Evolutionary conservation across 1,140 invertebrate genomes (phyloP), one percentile per base, ranked within the genome.

Genomic region (Liolophura sinensis): DNA sequence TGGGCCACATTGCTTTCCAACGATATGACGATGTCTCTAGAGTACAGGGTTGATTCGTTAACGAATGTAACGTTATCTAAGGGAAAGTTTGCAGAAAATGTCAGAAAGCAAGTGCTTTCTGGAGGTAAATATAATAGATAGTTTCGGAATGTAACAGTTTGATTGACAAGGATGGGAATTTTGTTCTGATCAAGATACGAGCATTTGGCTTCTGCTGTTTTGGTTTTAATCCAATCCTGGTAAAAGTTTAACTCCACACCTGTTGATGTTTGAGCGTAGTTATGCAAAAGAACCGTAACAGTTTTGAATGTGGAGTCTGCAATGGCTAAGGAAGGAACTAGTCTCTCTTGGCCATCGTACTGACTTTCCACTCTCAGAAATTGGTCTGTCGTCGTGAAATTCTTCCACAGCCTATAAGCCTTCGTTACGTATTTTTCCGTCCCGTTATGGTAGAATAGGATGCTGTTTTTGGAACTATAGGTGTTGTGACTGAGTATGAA

Each of bases 391-490:
- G 57, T 50, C 25, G 9, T 15, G n/a, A 65, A 27, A 59, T 57
- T 27, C 12, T 52, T 52, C 64, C 64, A 65, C 57, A 65, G 59
- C 46, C 27, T 6, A 22, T 59, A 65, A 25, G 64, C 64, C 24
- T 59, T 59, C 16, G 64, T 49, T 27, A 54, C 64, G 46, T 57
- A 27, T 27, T 22, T 40, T 7, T 24, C 15, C 20, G 18, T 65
- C 40, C 64, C 64, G 27, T 65, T 56, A 12, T 25, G 18, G 20
- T 65, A n/a, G 51, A 65, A 65, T 7, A 65, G 31, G 47, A 54
- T 65, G n/a, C 50, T 9, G 31, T 40, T 40, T 40, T 40, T 9
- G 31, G 9, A 40, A 40, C 18, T 14, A 55, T 18, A 59, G n/a
- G 20, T 46, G 6, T 40, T 24, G 56, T 65, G 31, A 40, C 57